These are phyloP conservation scores for Eriosoma lanigerum DNA, from an alignment of 1,140 invertebrate genomes.

Conservation along the genomic window DNA sequence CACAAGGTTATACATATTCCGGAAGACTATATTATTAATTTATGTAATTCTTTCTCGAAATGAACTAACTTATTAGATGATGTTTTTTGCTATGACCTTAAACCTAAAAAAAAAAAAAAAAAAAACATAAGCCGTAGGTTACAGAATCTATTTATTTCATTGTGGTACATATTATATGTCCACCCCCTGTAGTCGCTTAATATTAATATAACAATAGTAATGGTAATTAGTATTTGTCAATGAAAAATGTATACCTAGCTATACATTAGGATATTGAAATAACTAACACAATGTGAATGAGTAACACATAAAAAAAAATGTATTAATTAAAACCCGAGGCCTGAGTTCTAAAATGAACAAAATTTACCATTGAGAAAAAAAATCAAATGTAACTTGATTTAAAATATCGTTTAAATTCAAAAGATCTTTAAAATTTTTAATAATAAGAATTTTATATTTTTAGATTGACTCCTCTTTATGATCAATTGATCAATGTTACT, in stretches of 20 bases:
- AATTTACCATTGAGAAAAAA: too few relatives aligned
- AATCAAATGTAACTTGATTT: too few relatives aligned
- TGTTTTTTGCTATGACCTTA: neutral
- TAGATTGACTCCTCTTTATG: too few relatives aligned
- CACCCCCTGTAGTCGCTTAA: neutral
- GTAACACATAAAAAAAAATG: neutral
- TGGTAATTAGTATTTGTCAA: neutral
- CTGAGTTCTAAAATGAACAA: neutral
- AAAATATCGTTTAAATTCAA: too few relatives aligned
- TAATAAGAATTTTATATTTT: too few relatives aligned
- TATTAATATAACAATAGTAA: neutral
- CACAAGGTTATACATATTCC: neutral
- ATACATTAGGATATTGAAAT: neutral
- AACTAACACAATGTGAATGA: neutral
- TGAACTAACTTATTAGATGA: neutral
- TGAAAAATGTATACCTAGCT: neutral
- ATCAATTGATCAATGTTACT: too few relatives aligned
- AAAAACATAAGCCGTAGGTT: neutral
- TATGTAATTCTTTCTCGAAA: neutral
- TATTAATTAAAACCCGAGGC: neutral
- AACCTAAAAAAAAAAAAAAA: neutral
- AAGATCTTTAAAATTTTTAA: too few relatives aligned
- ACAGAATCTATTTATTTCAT: conserved; percentile 23
- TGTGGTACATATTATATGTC: neutral
- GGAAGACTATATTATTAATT: conserved; percentile 9